phyloP scores from a whole-genome alignment of 2,888 invertebrate genomes.

The Apodemia hepburni region DNA sequence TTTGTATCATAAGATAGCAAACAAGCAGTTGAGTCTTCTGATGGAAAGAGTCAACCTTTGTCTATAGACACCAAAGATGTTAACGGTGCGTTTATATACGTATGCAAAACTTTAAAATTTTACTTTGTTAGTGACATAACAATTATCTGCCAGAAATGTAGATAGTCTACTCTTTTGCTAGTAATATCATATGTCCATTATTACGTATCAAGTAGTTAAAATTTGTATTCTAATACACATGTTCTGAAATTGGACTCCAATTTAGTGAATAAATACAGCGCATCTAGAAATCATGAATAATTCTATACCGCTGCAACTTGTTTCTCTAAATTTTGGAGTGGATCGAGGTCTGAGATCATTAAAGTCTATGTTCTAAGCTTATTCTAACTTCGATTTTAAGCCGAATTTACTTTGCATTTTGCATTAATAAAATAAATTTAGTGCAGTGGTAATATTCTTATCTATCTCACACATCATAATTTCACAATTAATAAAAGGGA shows the following conservation, averaged over 20 bases:
- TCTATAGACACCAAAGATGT: no score
- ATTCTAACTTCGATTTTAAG: not conserved
- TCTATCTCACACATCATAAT: no score
- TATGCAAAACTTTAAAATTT: no score
- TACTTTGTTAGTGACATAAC: no score
- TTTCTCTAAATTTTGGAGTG: conserved; percentile 20
- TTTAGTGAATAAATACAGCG: conserved; percentile 23
- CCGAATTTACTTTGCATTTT: not conserved
- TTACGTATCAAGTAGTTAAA: conserved; percentile 7
- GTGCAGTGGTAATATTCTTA: no score
- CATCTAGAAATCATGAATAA: conserved; percentile 24
- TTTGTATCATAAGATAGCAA: not conserved
- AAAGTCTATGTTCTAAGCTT: conserved; percentile 1
- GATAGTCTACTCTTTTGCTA: no score
- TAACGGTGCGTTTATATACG: no score
- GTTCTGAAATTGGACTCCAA: conserved; percentile 20
- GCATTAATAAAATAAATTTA: not conserved
- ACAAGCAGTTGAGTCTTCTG: no score
- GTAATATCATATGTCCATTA: no score
- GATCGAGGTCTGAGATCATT: conserved; percentile 20
- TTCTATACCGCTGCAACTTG: conserved; percentile 22
- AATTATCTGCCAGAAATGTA: no score
- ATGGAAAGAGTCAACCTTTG: no score
- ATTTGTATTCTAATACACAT: conserved; percentile 24
- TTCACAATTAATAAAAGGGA: no score